Evolutionary conservation across 2,113 vertebrate genomes (phyloP), one percentile per base, ranked within the genome.

Genomic region (Microtus montanus): DNA sequence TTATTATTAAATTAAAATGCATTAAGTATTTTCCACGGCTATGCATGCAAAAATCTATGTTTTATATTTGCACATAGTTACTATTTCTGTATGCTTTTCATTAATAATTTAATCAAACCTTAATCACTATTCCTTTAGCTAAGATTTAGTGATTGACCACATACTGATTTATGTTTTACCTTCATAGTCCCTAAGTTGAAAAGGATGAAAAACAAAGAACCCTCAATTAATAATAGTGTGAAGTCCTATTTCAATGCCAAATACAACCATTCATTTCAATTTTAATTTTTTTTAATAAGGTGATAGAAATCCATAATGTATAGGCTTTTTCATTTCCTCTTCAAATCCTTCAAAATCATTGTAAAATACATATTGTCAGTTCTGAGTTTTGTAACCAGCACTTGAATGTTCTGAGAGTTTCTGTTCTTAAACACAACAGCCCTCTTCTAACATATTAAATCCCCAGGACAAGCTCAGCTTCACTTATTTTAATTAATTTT

Each of bases 221-320:
- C 20, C 96, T 20, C 26, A 77, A 63, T 94, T 64, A 78, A 61
- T 83, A 11, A 9, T 90, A 49, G 89, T 47, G 68, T 88, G 77
- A 22, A 86, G 7, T 77, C 4, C 73, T 80, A 95, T 96, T 92
- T 95, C 47, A 82, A 83, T 91, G 28, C 1, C 54, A 78, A 86
- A 58, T 6, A 33, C 14, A 61, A 82, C 61, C 3, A 90, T n/a
- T 58, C 26, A 80, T 95, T 93, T 26, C 28, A 79, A 8, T 24
- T 87, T 68, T 11, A 86, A 35, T 47, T 49, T 44, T 49, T 92
- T 84, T 73, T 87, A 44, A 66, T 7, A 74, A n/a, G 26, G 64
- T 74, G 17, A 12, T 73, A 61, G 3, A 28, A 87, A 3, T 41
- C 80, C 19, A 64, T 70, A 85, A 85, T 89, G 10, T 47, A 90